A percentile compares a stretch with the other conserved stretches of the same genome.
phyloP scores from a whole-genome alignment of 2,113 vertebrate species.

The Pituophis catenifer region DNA sequence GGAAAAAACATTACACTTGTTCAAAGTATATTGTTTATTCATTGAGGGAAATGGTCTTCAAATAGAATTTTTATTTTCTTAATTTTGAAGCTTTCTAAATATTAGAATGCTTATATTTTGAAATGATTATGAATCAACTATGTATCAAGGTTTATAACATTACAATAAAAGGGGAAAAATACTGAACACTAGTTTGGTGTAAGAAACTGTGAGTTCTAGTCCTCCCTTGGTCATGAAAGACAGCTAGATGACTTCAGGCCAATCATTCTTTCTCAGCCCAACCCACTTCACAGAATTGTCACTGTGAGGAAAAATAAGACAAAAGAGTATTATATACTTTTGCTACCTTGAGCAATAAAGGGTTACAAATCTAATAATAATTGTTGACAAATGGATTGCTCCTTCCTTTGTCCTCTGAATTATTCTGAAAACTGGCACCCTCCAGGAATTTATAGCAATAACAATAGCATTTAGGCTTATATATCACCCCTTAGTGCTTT shows the following conservation, averaged over 20 bases:
- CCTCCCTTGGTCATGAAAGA: not conserved
- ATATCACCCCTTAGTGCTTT: not conserved
- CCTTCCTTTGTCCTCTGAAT: not conserved
- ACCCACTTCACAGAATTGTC: not conserved
- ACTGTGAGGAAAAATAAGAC: not conserved
- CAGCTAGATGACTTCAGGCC: not conserved
- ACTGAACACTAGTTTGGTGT: not conserved
- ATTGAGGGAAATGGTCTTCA: not conserved
- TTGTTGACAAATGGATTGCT: not conserved
- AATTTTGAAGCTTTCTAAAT: not conserved
- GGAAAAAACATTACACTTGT: not conserved
- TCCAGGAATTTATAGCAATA: not conserved
- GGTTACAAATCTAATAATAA: not conserved
- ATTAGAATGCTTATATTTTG: not conserved
- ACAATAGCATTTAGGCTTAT: not conserved
- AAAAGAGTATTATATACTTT: not conserved
- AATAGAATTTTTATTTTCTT: not conserved
- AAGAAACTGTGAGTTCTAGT: not conserved
- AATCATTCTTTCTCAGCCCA: not conserved
- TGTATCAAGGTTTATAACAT: not conserved
- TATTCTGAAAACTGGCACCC: not conserved
- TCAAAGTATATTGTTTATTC: not conserved
- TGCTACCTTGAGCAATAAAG: not conserved
- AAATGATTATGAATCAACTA: not conserved
- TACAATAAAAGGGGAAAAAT: not conserved